Conservation (phyloP, 2,888 invertebrate species). For the Caenorhabditis sinica region DNA sequence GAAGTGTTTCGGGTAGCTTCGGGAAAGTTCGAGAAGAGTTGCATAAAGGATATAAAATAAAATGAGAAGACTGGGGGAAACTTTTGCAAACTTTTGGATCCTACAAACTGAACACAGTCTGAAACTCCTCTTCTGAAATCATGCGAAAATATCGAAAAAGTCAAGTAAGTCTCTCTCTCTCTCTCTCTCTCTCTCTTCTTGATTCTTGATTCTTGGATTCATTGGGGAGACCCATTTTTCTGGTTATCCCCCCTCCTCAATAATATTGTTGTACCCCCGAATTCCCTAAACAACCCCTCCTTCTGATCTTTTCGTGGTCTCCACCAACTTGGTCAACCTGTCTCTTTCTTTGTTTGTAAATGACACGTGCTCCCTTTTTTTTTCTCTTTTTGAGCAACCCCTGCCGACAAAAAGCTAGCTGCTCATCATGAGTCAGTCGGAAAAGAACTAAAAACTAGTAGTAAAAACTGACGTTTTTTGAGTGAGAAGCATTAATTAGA, state of each 20-base stretch:
- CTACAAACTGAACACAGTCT: background rate
- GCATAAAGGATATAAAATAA: conserved; percentile 18
- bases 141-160: background rate
- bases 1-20: conserved; percentile 19
- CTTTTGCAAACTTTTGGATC: background rate
- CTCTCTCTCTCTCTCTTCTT: background rate
- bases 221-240: background rate
- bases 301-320: conserved; percentile 17
- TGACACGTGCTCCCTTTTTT: conserved; percentile 22
- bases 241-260: background rate
- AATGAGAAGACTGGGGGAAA: background rate
- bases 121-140: background rate
- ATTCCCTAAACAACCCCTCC: conserved; percentile 4
- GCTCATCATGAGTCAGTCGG: conserved; percentile 29
- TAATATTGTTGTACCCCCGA: background rate
- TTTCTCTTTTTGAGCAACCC: conserved; percentile 4
- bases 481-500: conserved; percentile 1
- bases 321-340: conserved; percentile 18
- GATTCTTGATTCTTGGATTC: background rate
- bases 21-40: conserved; percentile 30
- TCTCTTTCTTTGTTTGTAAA: conserved; percentile 19
- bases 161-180: background rate
- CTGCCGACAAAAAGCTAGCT: conserved; percentile 9
- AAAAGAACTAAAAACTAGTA: conserved; percentile 38
- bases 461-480: conserved; percentile 8